Evolutionary conservation across 2,797 vertebrate genomes (phyloP).

Genomic region (Natrix natrix): DNA sequence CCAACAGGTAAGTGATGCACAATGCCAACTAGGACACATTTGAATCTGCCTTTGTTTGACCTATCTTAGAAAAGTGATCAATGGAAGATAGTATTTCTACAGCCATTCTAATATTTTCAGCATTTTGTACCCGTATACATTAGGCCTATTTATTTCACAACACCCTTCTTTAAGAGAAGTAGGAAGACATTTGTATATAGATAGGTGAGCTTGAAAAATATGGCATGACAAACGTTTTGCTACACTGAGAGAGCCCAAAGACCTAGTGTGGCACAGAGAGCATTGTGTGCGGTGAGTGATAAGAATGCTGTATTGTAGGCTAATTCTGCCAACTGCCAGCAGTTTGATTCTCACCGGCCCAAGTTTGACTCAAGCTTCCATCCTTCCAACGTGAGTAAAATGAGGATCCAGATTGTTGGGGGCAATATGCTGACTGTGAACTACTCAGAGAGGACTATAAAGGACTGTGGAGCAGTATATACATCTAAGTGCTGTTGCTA

Average conservation of each 20-base stretch:
- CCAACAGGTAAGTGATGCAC: slow-evolving; percentile 82
- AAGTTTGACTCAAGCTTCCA: not conserved
- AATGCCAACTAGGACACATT: not conserved
- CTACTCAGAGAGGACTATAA: not conserved
- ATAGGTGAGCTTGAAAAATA: not conserved
- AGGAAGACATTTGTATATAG: not conserved
- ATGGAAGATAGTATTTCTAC: no score
- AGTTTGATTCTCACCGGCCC: not conserved
- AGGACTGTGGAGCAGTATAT: not conserved
- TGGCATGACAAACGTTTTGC: not conserved
- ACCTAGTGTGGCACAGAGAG: not conserved
- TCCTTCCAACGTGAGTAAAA: not conserved
- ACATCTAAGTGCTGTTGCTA: not conserved
- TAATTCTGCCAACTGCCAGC: not conserved
- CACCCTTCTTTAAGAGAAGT: not conserved
- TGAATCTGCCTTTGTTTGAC: not conserved
- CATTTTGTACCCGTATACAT: not conserved
- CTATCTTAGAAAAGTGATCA: not conserved
- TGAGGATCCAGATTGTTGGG: not conserved
- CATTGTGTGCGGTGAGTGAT: not conserved
- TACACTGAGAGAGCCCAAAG: not conserved
- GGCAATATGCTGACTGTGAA: not conserved
- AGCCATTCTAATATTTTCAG: not conserved
- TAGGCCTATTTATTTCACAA: not conserved
- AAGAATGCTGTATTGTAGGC: not conserved